A percentile compares a stretch with the other conserved stretches of the same genome.
phyloP scores from a whole-genome alignment of 2,113 vertebrate genomes.

The Ahaetulla prasina region DNA sequence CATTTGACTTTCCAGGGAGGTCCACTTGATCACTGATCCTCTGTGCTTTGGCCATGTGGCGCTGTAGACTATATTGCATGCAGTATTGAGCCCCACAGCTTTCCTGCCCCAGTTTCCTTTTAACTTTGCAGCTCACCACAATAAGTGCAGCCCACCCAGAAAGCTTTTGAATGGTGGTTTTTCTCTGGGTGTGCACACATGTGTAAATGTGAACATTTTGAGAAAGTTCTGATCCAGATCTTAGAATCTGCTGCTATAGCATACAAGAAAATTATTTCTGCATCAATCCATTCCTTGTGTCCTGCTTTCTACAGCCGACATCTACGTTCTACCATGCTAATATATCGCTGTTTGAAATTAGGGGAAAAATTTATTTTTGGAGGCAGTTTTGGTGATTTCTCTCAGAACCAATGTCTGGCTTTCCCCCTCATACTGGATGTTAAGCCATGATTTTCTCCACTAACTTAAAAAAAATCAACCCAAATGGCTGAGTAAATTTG shows the following conservation, averaged over 20 bases:
- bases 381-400: not conserved
- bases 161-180: constrained; percentile 32
- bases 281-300: not conserved
- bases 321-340: not conserved
- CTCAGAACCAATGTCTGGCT: not conserved
- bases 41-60: constrained; percentile 72
- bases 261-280: not conserved
- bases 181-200: not conserved
- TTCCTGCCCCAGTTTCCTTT: constrained; percentile 63
- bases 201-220: constrained; percentile 19
- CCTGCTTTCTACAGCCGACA: not conserved
- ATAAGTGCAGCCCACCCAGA: constrained; percentile 68
- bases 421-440: not conserved
- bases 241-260: constrained; percentile 48
- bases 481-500: not conserved
- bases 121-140: constrained; percentile 58
- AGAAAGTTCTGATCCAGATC: constrained; percentile 43
- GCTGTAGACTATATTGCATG: constrained; percentile 50
- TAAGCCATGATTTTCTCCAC: not conserved
- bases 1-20: constrained; percentile 70
- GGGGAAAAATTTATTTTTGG: not conserved
- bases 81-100: constrained; percentile 40
- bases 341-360: not conserved
- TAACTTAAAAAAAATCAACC: not conserved
- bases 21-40: constrained; percentile 69